These are phyloP conservation scores for Kradibia gibbosae DNA, from an alignment of 1,140 invertebrate genomes.

Conservation along the genomic window DNA sequence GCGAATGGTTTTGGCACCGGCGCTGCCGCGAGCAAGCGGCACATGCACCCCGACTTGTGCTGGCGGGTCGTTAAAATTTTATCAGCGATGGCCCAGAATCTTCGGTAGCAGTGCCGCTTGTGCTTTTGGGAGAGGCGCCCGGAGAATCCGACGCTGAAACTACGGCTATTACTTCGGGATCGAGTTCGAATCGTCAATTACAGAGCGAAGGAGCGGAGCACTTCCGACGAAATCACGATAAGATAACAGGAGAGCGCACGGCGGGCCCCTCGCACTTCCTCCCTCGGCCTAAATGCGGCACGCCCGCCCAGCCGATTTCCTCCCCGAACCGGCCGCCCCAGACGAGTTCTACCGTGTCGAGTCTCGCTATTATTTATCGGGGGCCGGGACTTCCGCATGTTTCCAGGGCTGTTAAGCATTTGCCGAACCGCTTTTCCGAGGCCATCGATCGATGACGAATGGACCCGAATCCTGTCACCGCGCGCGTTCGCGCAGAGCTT, in stretches of 20 bases:
- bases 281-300: too few species aligned
- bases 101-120: slow-evolving; percentile 15
- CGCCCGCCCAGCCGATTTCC: too few species aligned
- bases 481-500: slow-evolving; percentile 2
- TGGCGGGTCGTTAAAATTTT: slow-evolving; percentile 51
- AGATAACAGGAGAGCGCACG: slow-evolving; percentile 32
- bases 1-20: slow-evolving; percentile 16
- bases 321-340: too few species aligned
- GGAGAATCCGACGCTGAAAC: background rate
- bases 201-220: slow-evolving; percentile 8
- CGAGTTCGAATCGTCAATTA: slow-evolving; percentile 48
- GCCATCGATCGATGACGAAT: background rate
- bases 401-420: background rate
- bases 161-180: slow-evolving; percentile 44
- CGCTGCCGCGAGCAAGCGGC: background rate
- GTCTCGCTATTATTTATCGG: too few species aligned
- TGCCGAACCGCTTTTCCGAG: background rate
- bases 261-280: background rate
- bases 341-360: too few species aligned
- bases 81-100: slow-evolving; percentile 52
- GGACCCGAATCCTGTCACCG: background rate
- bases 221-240: slow-evolving; percentile 47
- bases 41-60: slow-evolving; percentile 38
- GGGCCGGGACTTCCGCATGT: too few species aligned
- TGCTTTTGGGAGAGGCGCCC: background rate